phyloP scores from a whole-genome alignment of 2,113 vertebrate genomes.

The Catharus minimus region DNA sequence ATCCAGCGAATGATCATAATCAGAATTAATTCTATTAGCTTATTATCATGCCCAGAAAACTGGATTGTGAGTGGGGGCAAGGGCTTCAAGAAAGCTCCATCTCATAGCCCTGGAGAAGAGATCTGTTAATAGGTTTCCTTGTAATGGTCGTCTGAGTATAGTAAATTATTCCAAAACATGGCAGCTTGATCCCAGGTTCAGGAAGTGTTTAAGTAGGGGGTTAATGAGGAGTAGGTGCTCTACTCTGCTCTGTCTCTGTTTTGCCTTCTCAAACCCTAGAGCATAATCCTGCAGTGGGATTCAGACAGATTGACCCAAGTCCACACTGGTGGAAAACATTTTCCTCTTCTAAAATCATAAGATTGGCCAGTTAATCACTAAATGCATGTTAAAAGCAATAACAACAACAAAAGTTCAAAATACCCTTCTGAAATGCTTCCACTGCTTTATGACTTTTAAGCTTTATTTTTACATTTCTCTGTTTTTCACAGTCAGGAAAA shows the following conservation, averaged over 20 bases:
- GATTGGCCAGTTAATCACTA: not conserved
- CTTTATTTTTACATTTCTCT: not conserved
- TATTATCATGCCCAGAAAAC: not conserved
- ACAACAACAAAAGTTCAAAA: not conserved
- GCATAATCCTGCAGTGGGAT: not conserved
- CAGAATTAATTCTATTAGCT: not conserved
- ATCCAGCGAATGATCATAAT: not conserved
- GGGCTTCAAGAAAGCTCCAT: not conserved
- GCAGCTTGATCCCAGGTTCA: not conserved
- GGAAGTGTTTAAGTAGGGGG: not conserved
- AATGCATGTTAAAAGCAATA: not conserved
- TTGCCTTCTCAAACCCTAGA: not conserved
- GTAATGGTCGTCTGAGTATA: not conserved
- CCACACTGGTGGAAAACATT: not conserved
- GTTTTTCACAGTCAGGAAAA: not conserved
- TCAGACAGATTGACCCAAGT: not conserved
- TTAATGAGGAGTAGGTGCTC: not conserved
- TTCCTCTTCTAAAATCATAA: not conserved
- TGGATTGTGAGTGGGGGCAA: not conserved
- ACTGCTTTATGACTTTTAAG: not conserved
- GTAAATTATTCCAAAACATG: not conserved
- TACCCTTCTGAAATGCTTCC: not conserved
- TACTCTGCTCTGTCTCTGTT: not conserved
- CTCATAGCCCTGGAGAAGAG: not conserved
- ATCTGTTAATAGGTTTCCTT: not conserved